Percentiles rank a stretch among this genome's conserved stretches.
These are phyloP conservation scores for Zootermopsis nevadensis DNA, from an alignment of 2,888 invertebrate genomes.

Conservation along the genomic window DNA sequence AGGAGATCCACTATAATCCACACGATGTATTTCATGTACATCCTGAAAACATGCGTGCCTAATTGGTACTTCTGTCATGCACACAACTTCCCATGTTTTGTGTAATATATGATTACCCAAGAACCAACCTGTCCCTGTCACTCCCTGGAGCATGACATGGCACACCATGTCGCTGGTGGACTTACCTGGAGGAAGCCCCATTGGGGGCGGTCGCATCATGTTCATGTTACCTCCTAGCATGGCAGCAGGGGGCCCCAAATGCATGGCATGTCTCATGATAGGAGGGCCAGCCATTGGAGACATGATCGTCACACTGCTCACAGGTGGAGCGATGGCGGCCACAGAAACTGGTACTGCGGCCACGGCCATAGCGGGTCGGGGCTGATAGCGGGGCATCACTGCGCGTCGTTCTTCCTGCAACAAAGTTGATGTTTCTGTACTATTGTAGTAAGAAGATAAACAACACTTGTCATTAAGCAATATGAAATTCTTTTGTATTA, in stretches of 20 bases:
- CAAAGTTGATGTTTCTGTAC: no score
- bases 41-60: slow-evolving; percentile 28
- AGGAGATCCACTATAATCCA: slow-evolving; percentile 6
- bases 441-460: no score
- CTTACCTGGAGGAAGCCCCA: slow-evolving; percentile 76
- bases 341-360: slow-evolving; percentile 64
- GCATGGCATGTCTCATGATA: slow-evolving; percentile 66
- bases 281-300: slow-evolving; percentile 60
- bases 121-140: not conserved
- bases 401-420: slow-evolving; percentile 63
- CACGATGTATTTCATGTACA: slow-evolving; percentile 15
- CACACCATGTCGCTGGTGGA: slow-evolving; percentile 55
- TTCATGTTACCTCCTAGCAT: slow-evolving; percentile 68
- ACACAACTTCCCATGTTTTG: not conserved
- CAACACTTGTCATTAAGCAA: no score
- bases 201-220: slow-evolving; percentile 73
- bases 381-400: slow-evolving; percentile 64
- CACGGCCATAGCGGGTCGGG: slow-evolving; percentile 65
- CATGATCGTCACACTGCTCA: slow-evolving; percentile 57
- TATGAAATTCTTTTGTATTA: no score
- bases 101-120: not conserved
- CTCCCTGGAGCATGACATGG: not conserved
- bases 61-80: not conserved
- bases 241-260: slow-evolving; percentile 65
- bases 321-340: slow-evolving; percentile 65